These are phyloP conservation scores for Cinara cedri DNA, from an alignment of 2,888 invertebrate genomes.

Conservation along the genomic window DNA sequence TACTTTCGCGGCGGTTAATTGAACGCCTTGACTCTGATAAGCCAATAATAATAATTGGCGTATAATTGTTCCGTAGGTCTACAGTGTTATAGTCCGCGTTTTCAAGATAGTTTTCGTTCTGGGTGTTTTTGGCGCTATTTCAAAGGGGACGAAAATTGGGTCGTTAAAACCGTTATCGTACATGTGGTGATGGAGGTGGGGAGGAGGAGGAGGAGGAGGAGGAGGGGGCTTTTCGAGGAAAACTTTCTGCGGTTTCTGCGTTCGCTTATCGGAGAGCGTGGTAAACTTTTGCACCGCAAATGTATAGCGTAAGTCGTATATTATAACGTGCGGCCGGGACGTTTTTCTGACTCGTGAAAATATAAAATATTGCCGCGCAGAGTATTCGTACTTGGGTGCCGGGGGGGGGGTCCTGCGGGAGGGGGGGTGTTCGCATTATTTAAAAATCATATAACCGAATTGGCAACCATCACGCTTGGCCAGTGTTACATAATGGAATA, in stretches of 20 bases:
- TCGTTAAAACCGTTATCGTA: not conserved
- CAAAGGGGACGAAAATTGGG: not conserved
- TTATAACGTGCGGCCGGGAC: not conserved
- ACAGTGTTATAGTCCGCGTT: too few species aligned
- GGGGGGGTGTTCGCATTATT: slow-evolving; percentile 20
- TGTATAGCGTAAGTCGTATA: not conserved
- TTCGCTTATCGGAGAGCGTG: slow-evolving; percentile 17
- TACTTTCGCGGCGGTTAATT: too few species aligned
- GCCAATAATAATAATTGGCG: too few species aligned
- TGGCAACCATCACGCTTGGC: slow-evolving; percentile 49
- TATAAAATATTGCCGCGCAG: slow-evolving; percentile 25
- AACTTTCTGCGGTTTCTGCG: slow-evolving; percentile 27
- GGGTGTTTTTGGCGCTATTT: slow-evolving; percentile 16
- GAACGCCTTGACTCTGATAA: too few species aligned
- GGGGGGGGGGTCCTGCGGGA: not conserved
- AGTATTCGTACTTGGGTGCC: not conserved
- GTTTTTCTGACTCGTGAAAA: slow-evolving; percentile 39
- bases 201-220: not conserved
- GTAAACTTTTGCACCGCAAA: slow-evolving; percentile 14
- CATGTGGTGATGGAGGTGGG: too few species aligned
- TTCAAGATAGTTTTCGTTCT: not conserved
- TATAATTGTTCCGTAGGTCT: too few species aligned
- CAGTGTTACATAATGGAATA: slow-evolving; percentile 46
- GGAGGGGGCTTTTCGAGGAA: not conserved
- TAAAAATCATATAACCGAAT: slow-evolving; percentile 46